phyloP scores from a whole-genome alignment of 1,140 invertebrate species.

The Colletes latitarsis region DNA sequence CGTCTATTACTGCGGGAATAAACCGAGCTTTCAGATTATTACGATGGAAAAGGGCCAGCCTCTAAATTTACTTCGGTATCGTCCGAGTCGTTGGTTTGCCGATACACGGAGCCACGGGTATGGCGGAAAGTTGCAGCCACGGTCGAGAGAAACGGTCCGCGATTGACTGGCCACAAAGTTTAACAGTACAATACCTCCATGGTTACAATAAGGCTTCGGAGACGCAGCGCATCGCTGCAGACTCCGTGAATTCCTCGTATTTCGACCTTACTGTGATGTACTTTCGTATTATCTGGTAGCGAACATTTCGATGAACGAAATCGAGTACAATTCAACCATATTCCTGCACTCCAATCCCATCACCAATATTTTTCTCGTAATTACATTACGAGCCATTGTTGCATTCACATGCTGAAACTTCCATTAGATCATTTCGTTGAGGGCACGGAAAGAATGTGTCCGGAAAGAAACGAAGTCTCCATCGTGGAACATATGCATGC shows the following conservation, averaged over 20 bases:
- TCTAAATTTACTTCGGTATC: constrained; percentile 26
- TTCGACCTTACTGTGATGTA: background rate
- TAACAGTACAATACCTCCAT: constrained; percentile 33
- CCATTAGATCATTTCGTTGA: constrained; percentile 13
- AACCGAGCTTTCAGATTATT: constrained; percentile 37
- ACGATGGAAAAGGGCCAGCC: background rate
- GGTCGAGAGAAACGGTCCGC: background rate
- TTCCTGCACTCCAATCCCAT: constrained; percentile 1
- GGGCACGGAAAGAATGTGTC: no score
- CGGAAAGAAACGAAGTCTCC: no score
- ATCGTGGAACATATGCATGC: no score
- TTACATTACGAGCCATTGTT: constrained; percentile 3
- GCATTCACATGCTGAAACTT: background rate
- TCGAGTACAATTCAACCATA: background rate
- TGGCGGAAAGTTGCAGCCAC: background rate
- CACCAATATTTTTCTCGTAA: constrained; percentile 2
- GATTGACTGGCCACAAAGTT: constrained; percentile 30
- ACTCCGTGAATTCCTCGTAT: constrained; percentile 3
- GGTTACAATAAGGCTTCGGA: constrained; percentile 38
- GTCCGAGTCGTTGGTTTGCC: constrained; percentile 19
- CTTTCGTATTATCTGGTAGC: background rate
- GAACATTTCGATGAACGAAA: constrained; percentile 4
- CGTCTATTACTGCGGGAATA: constrained; percentile 9
- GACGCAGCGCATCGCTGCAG: background rate
- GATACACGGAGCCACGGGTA: constrained; percentile 9